Evolutionary conservation across 2,113 vertebrate genomes (phyloP).

Genomic region (Acinonyx jubatus): DNA sequence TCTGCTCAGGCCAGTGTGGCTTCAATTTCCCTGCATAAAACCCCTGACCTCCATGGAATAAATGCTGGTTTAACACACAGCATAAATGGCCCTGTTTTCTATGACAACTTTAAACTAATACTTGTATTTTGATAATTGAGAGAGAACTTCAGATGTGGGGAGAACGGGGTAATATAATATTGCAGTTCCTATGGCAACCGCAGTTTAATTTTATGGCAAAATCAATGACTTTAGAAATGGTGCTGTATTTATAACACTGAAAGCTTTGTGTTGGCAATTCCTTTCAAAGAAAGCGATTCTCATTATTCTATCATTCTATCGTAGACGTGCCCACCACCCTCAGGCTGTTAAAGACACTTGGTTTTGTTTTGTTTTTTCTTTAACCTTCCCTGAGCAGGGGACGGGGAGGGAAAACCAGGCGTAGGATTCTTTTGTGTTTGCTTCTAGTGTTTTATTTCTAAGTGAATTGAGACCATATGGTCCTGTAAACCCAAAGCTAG

Average conservation of each 20-base stretch:
- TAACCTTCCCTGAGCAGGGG: not conserved
- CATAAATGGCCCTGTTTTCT: conserved; percentile 20
- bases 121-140: conserved; percentile 53
- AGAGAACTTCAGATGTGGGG: not conserved
- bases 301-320: not conserved
- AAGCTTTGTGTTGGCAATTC: conserved; percentile 38
- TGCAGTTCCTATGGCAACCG: not conserved
- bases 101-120: not conserved
- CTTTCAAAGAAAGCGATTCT: not conserved
- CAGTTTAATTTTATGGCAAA: conserved; percentile 17
- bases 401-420: conserved; percentile 4
- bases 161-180: not conserved
- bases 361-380: not conserved
- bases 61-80: not conserved
- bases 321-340: not conserved
- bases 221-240: not conserved
- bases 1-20: not conserved
- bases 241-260: not conserved
- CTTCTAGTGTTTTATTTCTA: conserved; percentile 68
- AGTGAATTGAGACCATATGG: conserved; percentile 72
- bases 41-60: not conserved
- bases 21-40: not conserved
- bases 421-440: not conserved
- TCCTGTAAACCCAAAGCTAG: conserved; percentile 26
- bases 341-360: not conserved